Evolutionary conservation across 92 coral and sea anemone genomes (phyloP).

Genomic region (Porites rus): DNA sequence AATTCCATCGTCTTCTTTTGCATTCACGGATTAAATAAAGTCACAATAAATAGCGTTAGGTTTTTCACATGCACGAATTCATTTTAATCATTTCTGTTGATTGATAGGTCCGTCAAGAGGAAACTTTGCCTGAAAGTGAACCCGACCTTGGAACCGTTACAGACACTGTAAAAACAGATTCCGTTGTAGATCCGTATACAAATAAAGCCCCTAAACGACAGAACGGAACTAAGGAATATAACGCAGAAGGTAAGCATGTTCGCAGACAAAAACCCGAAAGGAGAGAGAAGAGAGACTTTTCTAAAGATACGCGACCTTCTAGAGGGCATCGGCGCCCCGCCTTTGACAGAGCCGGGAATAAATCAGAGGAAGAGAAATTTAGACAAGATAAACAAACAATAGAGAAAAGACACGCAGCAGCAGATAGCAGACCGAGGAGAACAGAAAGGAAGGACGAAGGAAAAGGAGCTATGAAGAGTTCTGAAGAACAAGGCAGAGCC

Average conservation of each 20-base stretch:
- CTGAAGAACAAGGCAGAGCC: not conserved
- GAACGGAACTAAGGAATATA: not conserved
- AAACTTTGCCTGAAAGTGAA: not conserved
- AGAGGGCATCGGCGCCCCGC: conserved; percentile 21
- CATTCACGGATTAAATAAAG: too few relatives aligned
- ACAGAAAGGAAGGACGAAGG: conserved; percentile 4
- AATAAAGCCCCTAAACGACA: not conserved
- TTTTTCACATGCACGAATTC: too few relatives aligned
- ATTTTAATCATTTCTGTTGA: not conserved
- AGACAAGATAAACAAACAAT: not conserved
- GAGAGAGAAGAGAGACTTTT: not conserved
- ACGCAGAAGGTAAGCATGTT: not conserved
- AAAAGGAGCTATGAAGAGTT: not conserved
- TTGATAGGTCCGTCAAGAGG: conserved; percentile 41
- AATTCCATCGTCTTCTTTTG: too few relatives aligned
- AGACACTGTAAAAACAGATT: not conserved
- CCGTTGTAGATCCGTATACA: not conserved
- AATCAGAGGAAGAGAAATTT: conserved; percentile 19
- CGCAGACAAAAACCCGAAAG: not conserved
- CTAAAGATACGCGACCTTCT: not conserved
- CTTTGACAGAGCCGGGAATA: conserved; percentile 3
- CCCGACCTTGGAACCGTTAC: not conserved
- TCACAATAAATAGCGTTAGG: too few relatives aligned
- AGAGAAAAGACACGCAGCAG: conserved; percentile 1
- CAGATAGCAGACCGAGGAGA: conserved; percentile 15